Conservation (phyloP, 2,113 vertebrate genomes). For the Ptychochromis oligacanthus region DNA sequence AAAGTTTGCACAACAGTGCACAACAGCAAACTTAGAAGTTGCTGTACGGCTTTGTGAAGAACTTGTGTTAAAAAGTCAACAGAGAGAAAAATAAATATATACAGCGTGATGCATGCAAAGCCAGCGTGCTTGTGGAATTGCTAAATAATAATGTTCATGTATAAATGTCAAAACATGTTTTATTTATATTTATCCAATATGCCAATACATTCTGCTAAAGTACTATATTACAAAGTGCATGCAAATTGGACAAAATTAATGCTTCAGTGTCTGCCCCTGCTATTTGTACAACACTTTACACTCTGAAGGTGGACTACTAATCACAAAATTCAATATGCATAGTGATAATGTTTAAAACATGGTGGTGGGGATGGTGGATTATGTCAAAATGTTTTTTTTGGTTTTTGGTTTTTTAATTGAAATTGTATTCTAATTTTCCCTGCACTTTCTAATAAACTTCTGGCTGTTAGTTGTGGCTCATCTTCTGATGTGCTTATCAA, state of each 20-base stretch:
- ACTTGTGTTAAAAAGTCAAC: neutral
- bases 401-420: neutral
- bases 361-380: neutral
- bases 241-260: constrained; percentile 9
- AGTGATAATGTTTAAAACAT: constrained; percentile 3
- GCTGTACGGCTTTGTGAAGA: neutral
- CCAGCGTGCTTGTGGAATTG: neutral
- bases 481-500: neutral
- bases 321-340: neutral
- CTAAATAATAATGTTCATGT: neutral
- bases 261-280: neutral
- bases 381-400: neutral
- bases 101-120: neutral
- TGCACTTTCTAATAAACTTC: neutral
- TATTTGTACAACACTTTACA: neutral
- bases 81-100: neutral
- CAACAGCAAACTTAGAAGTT: neutral
- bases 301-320: neutral
- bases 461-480: neutral
- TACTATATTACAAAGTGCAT: constrained; percentile 2
- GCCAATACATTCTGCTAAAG: neutral
- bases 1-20: neutral
- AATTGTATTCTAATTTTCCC: neutral
- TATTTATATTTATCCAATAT: constrained; percentile 1
- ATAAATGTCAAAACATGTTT: constrained; percentile 7